Evolutionary conservation across 1,140 invertebrate genomes (phyloP), one percentile per base, ranked within the genome.

Genomic region (Eriocheir sinensis): DNA sequence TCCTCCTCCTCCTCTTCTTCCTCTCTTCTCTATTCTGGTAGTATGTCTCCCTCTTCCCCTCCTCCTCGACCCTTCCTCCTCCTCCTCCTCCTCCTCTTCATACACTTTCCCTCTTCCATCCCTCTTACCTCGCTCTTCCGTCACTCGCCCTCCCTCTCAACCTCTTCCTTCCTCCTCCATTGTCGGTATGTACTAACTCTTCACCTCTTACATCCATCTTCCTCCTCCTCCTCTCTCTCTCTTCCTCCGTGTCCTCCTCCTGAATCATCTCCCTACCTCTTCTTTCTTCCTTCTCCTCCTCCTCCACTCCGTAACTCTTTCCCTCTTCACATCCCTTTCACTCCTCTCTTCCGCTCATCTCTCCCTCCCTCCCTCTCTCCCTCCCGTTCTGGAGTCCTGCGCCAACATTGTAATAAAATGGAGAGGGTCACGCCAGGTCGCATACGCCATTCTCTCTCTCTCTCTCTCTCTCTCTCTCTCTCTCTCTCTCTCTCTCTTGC

Each of bases 1-100:
- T 44, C 8, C n/a, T 90, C 48, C 89, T 48, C 41, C 34, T 44
- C n/a, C 32, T 44, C 34, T 90, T 4, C 89, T 48, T 90, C n/a
- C 34, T 90, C 89, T 53, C 41, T 41, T 32, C n/a, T n/a, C 48
- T n/a, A 15, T 60, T 90, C n/a, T 12, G 4, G 30, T 41, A 27
- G 8, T 34, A n/a, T 8, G 12, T 34, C n/a, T 48, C 8, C 89
- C n/a, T 60, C 32, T 34, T 90, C 41, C 89, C 48, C 41, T 15
- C 89, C n/a, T 60, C 32, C 41, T 90, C 41, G 36, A 21, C 41
- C 41, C 48, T 34, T 30, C 89, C 30, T 60, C n/a, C 89, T 32
- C n/a, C 32, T 48, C 34, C 41, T 32, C 9, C 8, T 34, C 27
- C n/a, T 90, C 3, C n/a, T 60, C n/a, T 48, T 48, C 89, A 44